Base-by-base conservation (phyloP, 2,888 invertebrate genomes). In the Belgica antarctica region DNA sequence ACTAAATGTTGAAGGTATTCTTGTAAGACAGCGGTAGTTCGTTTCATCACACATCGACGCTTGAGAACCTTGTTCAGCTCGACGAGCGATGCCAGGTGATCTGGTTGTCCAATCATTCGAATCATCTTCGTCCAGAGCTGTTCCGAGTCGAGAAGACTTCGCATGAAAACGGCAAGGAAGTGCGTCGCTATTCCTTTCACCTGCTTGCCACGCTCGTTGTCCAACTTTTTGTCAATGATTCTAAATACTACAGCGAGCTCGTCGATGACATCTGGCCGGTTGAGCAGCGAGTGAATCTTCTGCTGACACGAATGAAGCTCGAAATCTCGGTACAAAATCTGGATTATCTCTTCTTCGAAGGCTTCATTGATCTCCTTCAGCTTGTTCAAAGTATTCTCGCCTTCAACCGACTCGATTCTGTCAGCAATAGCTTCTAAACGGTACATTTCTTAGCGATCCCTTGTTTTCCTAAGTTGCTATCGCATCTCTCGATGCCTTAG, bases 401-500 rank as follows among this genome's bases (percentile, higher is more conserved):
- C n/a, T n/a, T n/a, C n/a, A n/a, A n/a, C n/a, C n/a, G n/a, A n/a
- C n/a, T n/a, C n/a, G n/a, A n/a, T n/a, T n/a, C n/a, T n/a, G 15
- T 59, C 59, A 8, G 19, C n/a, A 22, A 59, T 59, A n/a, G 19
- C 59, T 3, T 59, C 59, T 12, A 59, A 10, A 27, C 59, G 25
- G 27, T 59, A 27, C 59, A 59, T 52, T n/a, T n/a, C n/a, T n/a
- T n/a, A n/a, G n/a, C n/a, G n/a, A n/a, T n/a, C n/a, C n/a, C n/a
- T n/a, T n/a, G n/a, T n/a, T n/a, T n/a, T n/a, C n/a, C n/a, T n/a
- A n/a, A n/a, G n/a, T n/a, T n/a, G n/a, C n/a, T n/a, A n/a, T n/a
- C n/a, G n/a, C n/a, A n/a, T n/a, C n/a, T n/a, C n/a, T n/a, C n/a
- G n/a, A n/a, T n/a, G n/a, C n/a, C n/a, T n/a, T n/a, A n/a, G n/a